phyloP scores from a whole-genome alignment of 2,888 invertebrate genomes.

The Cremastinae sp. region DNA sequence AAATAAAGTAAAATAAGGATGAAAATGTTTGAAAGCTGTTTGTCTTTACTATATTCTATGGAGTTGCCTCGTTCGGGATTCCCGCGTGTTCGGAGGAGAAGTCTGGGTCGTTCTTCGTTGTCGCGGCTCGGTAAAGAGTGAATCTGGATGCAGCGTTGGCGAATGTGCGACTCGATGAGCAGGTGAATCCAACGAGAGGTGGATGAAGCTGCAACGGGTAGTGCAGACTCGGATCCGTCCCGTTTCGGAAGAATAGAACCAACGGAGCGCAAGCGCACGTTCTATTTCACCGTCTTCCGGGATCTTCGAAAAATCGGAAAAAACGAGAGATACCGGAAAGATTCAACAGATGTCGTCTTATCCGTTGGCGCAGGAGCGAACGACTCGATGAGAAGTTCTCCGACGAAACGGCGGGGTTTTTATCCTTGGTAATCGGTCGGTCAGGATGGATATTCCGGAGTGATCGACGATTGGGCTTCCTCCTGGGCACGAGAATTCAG shows the following conservation, averaged over 20 bases:
- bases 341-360: conserved; percentile 64
- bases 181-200: not conserved
- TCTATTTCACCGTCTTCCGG: conserved; percentile 54
- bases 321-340: conserved; percentile 51
- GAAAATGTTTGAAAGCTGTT: conserved; percentile 6
- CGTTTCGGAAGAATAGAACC: conserved; percentile 36
- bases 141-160: not conserved
- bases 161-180: conserved; percentile 1
- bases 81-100: conserved; percentile 37
- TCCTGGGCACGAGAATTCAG: conserved; percentile 14
- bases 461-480: conserved; percentile 19
- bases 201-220: conserved; percentile 36
- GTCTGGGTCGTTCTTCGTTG: conserved; percentile 17
- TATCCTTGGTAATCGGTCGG: conserved; percentile 51
- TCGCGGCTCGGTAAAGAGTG: conserved; percentile 20
- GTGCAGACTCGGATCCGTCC: conserved; percentile 30
- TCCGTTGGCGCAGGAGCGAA: conserved; percentile 7
- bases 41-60: conserved; percentile 54
- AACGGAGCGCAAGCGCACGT: conserved; percentile 46
- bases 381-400: not conserved
- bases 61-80: conserved; percentile 27
- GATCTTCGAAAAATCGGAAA: conserved; percentile 34
- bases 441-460: conserved; percentile 29
- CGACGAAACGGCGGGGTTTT: not conserved
- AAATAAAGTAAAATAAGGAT: too few relatives aligned